Percentiles rank a stretch among this genome's conserved stretches.
These are phyloP conservation scores for Eretmocerus hayati DNA, from an alignment of 2,888 invertebrate genomes.

Conservation along the genomic window DNA sequence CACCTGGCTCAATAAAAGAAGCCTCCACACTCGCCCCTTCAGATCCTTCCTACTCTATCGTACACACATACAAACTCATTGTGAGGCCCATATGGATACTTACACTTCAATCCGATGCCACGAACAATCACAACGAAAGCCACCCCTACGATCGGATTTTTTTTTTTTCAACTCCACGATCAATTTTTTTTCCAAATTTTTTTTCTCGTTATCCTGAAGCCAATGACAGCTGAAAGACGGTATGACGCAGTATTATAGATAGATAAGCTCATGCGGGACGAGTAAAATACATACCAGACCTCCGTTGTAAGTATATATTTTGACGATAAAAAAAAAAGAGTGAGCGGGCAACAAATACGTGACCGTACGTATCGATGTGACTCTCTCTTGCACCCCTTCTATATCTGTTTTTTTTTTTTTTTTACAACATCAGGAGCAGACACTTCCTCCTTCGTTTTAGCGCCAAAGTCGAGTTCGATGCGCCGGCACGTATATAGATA, in stretches of 20 bases:
- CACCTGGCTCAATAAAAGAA: conserved; percentile 41
- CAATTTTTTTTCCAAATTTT: too few relatives aligned
- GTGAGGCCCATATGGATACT: too few relatives aligned
- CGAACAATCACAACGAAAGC: too few relatives aligned
- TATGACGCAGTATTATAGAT: neutral
- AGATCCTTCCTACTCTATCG: neutral
- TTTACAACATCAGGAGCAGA: conserved; percentile 20
- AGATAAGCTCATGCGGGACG: conserved; percentile 2
- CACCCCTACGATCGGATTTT: neutral
- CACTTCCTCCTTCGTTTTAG: too few relatives aligned
- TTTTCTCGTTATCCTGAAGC: neutral
- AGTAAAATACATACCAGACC: neutral
- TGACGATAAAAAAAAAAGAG: conserved; percentile 1
- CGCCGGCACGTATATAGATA: conserved; percentile 39
- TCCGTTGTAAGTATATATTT: conserved; percentile 1
- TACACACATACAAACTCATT: neutral
- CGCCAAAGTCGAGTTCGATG: conserved; percentile 35
- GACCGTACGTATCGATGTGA: neutral
- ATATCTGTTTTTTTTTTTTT: conserved; percentile 21
- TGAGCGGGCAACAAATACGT: neutral
- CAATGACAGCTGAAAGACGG: conserved; percentile 8
- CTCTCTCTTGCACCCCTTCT: neutral
- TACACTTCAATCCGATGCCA: neutral
- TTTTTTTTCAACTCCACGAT: neutral
- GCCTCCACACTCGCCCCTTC: conserved; percentile 2